Evolutionary conservation across 1,140 invertebrate species (phyloP), one percentile per base, ranked within the genome.

Genomic region (Goniozus legneri): DNA sequence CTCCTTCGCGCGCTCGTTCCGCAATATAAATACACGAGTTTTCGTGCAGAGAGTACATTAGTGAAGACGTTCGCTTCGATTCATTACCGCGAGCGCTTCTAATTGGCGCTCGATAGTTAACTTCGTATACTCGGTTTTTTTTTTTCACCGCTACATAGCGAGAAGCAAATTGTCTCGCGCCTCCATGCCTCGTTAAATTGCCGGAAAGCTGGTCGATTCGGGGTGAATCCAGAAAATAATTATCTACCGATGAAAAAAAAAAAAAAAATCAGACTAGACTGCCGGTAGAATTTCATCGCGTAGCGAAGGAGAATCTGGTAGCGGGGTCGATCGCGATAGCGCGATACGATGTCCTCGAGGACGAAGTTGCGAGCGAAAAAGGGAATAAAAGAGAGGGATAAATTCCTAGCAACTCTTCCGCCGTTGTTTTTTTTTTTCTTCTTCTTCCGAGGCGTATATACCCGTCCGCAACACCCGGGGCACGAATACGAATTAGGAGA

Each of bases 401-500:
- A 34, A 61, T 57, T 47, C 44, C 45, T 58, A 50, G 37, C 50
- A 54, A 51, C 56, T 42, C 56, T 59, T 61, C 56, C 41, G 40
- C 50, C 45, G 60, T 61, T 61, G 35, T n/a, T n/a, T n/a, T n/a
- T n/a, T n/a, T n/a, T n/a, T n/a, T n/a, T n/a, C n/a, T n/a, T n/a
- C n/a, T n/a, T n/a, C n/a, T 57, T 62, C 58, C 52, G 57, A 54
- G 57, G 58, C 59, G 51, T 53, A 56, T 61, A n/a, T n/a, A n/a
- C 44, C 50, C 54, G 58, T 58, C 58, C 51, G 42, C 42, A 56
- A 60, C 49, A 64, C 64, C 64, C 49, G 50, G 50, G 65, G 65
- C 65, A 57, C 61, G 65, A 67, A 67, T 67, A 67, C 53, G 63
- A 65, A 67, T 67, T 65, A 65, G 62, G 56, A 52, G 35, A 47